Evolutionary conservation across 2,797 vertebrate genomes (phyloP), one percentile per base, ranked within the genome.

Genomic region (Pipistrellus nathusii): DNA sequence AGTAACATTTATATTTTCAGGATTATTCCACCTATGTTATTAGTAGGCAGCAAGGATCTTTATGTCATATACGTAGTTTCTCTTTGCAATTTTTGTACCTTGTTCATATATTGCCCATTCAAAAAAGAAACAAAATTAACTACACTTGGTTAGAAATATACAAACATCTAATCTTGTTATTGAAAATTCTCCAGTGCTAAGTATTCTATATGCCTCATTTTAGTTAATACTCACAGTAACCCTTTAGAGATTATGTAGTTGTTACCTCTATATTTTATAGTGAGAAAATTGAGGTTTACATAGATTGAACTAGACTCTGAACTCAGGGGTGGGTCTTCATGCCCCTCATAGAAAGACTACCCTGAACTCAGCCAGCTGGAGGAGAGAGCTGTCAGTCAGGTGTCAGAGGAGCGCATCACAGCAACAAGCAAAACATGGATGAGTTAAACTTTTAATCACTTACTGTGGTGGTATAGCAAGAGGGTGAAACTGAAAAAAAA

Each of bases 111-210:
- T 90, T 41, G 20, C 7, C 27, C 44, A 21, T 59, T 83, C 38
- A 76, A 93, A 78, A 72, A 76, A 13, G 13, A 92, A 73, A 51
- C n/a, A 78, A 32, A 91, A 48, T 87, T 44, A 85, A 38, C 6
- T 46, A 62, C 5, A 27, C 78, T 91, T 86, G 14, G 30, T 85
- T 88, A 59, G 20, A 30, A 87, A 6, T 73, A 14, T 68, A 72
- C 38, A 76, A 87, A 77, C 8, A 76, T 72, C 3, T 71, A 21
- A 62, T 64, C 30, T 82, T 81, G 7, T 3, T 44, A 53, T 69
- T 59, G 8, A 23, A 71, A 77, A 91, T 46, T 62, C 12, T 87
- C 44, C 27, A 68, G 5, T 55, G 14, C n/a, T 72, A 57, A 55
- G 4, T 55, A 23, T 75, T 77, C 21, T 75, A 4, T 51, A 13